These are phyloP conservation scores for Cabera pusaria DNA, from an alignment of 2,888 invertebrate species.

Conservation along the genomic window DNA sequence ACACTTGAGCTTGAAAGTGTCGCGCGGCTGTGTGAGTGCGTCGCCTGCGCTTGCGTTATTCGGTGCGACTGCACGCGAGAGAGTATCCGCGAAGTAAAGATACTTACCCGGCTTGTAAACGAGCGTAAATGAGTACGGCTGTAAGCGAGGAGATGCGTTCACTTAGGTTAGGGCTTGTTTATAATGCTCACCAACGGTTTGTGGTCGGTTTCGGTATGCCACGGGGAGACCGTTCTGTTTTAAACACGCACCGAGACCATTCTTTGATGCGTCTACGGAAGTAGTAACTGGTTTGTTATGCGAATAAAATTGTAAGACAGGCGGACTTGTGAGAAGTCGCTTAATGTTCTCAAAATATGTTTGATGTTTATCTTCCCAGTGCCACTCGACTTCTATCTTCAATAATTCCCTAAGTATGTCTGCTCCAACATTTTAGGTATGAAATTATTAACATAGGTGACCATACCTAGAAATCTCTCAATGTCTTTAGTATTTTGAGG, in stretches of 20 bases:
- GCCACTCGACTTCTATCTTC: conserved; percentile 29
- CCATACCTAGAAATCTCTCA: conserved; percentile 31
- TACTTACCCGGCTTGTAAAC: too few relatives aligned
- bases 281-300: conserved; percentile 19
- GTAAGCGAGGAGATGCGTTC: too few relatives aligned
- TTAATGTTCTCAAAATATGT: conserved; percentile 20
- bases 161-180: too few relatives aligned
- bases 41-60: too few relatives aligned
- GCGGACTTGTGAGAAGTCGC: conserved; percentile 11
- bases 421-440: conserved; percentile 32
- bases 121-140: too few relatives aligned
- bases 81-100: too few relatives aligned
- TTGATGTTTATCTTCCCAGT: conserved; percentile 25
- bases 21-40: too few relatives aligned
- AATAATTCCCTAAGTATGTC: conserved; percentile 30
- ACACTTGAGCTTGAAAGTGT: too few relatives aligned
- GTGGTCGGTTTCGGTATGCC: too few relatives aligned
- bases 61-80: too few relatives aligned
- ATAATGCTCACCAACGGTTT: too few relatives aligned
- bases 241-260: conserved; percentile 30
- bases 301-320: conserved; percentile 29
- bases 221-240: conserved; percentile 29
- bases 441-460: conserved; percentile 32
- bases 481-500: conserved; percentile 29
- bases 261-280: conserved; percentile 17